Percentiles rank a stretch among this genome's conserved stretches.
Evolutionary conservation across 1,140 invertebrate species (phyloP).

Genomic region (Drosophila parabipectinata): DNA sequence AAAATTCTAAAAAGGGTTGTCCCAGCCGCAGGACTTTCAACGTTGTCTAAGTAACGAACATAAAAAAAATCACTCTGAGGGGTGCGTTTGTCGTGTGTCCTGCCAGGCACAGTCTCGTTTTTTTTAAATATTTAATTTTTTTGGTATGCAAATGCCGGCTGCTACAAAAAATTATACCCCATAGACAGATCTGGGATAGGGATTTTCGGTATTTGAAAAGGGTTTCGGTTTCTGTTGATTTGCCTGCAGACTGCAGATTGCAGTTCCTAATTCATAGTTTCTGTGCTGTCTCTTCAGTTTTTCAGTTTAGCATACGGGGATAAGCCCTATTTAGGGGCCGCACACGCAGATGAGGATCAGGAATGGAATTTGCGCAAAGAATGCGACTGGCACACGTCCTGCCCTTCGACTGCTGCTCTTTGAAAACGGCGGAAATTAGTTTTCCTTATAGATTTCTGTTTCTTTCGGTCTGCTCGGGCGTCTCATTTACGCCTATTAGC

Average conservation of each 20-base stretch:
- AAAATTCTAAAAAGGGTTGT: constrained; percentile 67
- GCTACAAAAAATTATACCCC: constrained; percentile 55
- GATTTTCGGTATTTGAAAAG: constrained; percentile 61
- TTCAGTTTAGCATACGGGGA: constrained; percentile 50
- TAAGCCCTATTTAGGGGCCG: constrained; percentile 69
- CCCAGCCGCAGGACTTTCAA: constrained; percentile 62
- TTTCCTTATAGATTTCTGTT: constrained; percentile 50
- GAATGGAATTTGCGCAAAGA: constrained; percentile 63
- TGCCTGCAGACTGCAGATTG: constrained; percentile 28
- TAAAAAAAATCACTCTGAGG: constrained; percentile 59
- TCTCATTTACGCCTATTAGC: constrained; percentile 78
- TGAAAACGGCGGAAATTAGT: constrained; percentile 68
- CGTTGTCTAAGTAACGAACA: constrained; percentile 67
- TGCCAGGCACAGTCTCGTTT: constrained; percentile 70
- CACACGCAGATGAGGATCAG: constrained; percentile 58
- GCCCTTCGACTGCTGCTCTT: constrained; percentile 24
- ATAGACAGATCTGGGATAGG: constrained; percentile 27
- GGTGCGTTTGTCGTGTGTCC: constrained; percentile 75
- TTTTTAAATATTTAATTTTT: constrained; percentile 73
- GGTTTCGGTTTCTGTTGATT: constrained; percentile 54
- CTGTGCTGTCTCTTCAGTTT: constrained; percentile 30
- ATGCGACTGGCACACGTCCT: constrained; percentile 73
- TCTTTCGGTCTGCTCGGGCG: constrained; percentile 54
- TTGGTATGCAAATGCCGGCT: constrained; percentile 73
- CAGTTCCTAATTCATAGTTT: background rate